Base-by-base conservation (phyloP, 2,888 invertebrate species). In the Siphonodentalium dalli region DNA sequence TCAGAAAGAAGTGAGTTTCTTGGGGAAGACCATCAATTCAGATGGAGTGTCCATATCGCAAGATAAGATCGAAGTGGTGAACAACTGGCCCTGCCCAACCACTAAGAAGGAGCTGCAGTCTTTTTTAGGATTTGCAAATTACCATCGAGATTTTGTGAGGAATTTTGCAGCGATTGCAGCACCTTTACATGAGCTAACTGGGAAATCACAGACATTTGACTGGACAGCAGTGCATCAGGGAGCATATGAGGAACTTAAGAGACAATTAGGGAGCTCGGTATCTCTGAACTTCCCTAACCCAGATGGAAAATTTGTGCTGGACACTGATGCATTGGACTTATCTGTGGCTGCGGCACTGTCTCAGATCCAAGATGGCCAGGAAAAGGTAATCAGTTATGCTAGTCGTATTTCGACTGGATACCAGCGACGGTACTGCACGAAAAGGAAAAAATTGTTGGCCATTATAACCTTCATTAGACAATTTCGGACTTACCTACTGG, bases 381-480 rank as follows among this genome's bases (percentile, higher is more conserved):
- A 43, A 18, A 3, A 24, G 11, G 35, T 28, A 9, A 34, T 49
- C 7, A 18, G 44, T 26, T 49, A 34, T 33, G 43, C 49, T 3
- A 54, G 54, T 26, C 37, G 40, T 18, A 35, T 38, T 9, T 26
- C 44, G 2, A 50, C 33, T 7, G 39, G 44, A 2, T 26, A 35
- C 1, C 55, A 55, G 18, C 11, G 37, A n/a, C 40, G 42, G n/a
- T 45, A 50, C 21, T 55, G 50, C 24, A 55, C 46, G 1, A 55
- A 49, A 3, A 13, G 45, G n/a, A 50, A 50, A 29, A 45, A 55
- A 39, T 27, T 58, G 1, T 23, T 58, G 28, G 47, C 51, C 1
- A 44, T 58, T 3, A 44, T 58, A 1, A 47, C 24, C 7, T 51
- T 55, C 37, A 49, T 29, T 33, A n/a, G n/a, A n/a, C n/a, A n/a